These are phyloP conservation scores for Ovis canadensis DNA, from an alignment of 2,113 vertebrate genomes.

Conservation along the genomic window DNA sequence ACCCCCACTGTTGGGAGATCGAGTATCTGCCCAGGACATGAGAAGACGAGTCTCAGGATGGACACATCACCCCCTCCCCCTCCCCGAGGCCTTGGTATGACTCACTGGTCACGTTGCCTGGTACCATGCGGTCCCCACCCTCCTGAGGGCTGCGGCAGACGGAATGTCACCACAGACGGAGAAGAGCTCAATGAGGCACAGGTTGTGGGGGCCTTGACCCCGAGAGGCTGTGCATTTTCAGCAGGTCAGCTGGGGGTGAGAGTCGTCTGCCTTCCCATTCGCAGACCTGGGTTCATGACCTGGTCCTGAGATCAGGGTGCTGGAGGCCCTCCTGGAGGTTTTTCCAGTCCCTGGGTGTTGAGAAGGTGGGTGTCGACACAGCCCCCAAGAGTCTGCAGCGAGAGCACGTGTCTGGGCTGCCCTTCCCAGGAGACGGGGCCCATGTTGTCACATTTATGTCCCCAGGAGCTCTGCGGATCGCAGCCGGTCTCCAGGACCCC, in stretches of 20 bases:
- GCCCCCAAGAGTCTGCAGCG: rapidly evolving
- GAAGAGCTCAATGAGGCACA: background rate
- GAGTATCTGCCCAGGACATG: rapidly evolving
- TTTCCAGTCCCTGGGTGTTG: rapidly evolving
- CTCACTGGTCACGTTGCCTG: rapidly evolving
- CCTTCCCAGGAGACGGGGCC: background rate
- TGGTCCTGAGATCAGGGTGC: rapidly evolving
- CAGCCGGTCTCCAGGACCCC: rapidly evolving
- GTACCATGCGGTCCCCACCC: rapidly evolving
- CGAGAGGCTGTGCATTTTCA: background rate
- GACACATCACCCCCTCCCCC: rapidly evolving
- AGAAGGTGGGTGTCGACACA: rapidly evolving
- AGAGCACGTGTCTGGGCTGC: rapidly evolving
- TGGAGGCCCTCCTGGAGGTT: rapidly evolving
- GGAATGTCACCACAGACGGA: rapidly evolving
- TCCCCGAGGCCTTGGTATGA: rapidly evolving
- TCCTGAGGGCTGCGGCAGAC: rapidly evolving
- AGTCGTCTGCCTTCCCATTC: rapidly evolving
- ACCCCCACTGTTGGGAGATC: rapidly evolving
- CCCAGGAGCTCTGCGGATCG: rapidly evolving
- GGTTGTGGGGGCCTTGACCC: background rate
- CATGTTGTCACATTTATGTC: rapidly evolving
- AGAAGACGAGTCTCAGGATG: rapidly evolving
- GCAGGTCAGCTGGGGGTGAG: rapidly evolving
- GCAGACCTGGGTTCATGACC: rapidly evolving